phyloP scores from a whole-genome alignment of 2,113 vertebrate genomes.

The Labrus mixtus region DNA sequence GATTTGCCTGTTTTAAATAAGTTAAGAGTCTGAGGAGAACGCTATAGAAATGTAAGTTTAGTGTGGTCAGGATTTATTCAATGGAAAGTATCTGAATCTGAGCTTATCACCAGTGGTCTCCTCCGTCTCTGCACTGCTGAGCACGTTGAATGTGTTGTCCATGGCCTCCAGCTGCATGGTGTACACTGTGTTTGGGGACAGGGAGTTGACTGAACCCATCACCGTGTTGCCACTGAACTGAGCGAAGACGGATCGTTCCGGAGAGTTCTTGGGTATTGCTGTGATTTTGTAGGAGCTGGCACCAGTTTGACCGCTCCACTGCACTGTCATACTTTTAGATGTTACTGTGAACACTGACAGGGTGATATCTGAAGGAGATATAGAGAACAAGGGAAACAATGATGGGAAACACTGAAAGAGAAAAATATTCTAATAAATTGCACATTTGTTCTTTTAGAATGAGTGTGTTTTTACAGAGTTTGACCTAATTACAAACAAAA shows the following conservation, averaged over 20 bases:
- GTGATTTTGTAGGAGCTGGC: slow-evolving; percentile 85
- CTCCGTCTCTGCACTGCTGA: slow-evolving; percentile 75
- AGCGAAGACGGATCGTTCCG: slow-evolving; percentile 62
- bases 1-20: too few species aligned
- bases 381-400: background rate
- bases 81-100: background rate
- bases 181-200: slow-evolving; percentile 84
- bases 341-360: slow-evolving; percentile 83
- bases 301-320: slow-evolving; percentile 74
- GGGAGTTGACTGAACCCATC: slow-evolving; percentile 82
- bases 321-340: slow-evolving; percentile 83
- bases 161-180: slow-evolving; percentile 84
- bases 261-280: slow-evolving; percentile 76
- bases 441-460: too few species aligned
- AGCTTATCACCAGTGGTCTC: slow-evolving; percentile 77
- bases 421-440: background rate
- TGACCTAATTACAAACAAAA: too few species aligned
- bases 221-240: slow-evolving; percentile 79
- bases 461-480: too few species aligned
- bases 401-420: background rate
- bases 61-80: background rate
- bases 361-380: slow-evolving; percentile 67
- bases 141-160: slow-evolving; percentile 74
- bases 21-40: too few species aligned
- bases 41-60: background rate